Base-by-base conservation (phyloP, 2,888 invertebrate species). In the Cacoxenus indagator region DNA sequence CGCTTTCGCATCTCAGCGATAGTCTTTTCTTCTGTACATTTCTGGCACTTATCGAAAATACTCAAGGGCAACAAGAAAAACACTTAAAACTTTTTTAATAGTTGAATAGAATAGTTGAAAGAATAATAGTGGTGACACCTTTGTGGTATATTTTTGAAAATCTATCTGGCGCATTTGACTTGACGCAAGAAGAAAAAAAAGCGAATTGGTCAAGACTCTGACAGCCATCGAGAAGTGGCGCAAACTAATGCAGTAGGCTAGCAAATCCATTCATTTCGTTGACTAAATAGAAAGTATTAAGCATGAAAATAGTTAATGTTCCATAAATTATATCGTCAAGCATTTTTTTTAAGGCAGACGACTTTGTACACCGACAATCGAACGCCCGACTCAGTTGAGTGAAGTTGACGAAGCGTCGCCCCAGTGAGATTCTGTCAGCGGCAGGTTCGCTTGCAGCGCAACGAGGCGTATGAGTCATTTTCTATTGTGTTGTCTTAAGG, bases 291-390 rank as follows among this genome's bases (percentile, higher is more conserved):
- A 22, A 62, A 46, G 37, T 37, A 37, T 37, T 37, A 62, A 22
- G 72, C 73, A 75, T 69, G 67, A 45, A 57, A 64, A 29, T 73
- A 76, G 78, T 83, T 76, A 75, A 83, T 74, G 73, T 73, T 71
- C 78, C 75, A 83, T 83, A 84, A 83, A 83, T 83, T 77, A 76
- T 73, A 77, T 74, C 76, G 76, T 84, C 81, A 84, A 70, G 69
- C 72, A 71, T 72, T 70, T 67, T 62, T 69, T 19, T 54, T 17
- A 69, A 69, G 72, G 70, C 61, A 70, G 46, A 74, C 65, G 76
- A 71, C 79, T 77, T 14, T 74, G 81, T 78, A 64, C 76, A 81
- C 55, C 6, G 48, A n/a, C n/a, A 37, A 59, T 37, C 9, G 27
- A 37, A 27, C 59, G n/a, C n/a, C n/a, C n/a, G n/a, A n/a, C n/a